These are phyloP conservation scores for Agapornis canus DNA, from an alignment of 2,797 vertebrate genomes.

Conservation along the genomic window DNA sequence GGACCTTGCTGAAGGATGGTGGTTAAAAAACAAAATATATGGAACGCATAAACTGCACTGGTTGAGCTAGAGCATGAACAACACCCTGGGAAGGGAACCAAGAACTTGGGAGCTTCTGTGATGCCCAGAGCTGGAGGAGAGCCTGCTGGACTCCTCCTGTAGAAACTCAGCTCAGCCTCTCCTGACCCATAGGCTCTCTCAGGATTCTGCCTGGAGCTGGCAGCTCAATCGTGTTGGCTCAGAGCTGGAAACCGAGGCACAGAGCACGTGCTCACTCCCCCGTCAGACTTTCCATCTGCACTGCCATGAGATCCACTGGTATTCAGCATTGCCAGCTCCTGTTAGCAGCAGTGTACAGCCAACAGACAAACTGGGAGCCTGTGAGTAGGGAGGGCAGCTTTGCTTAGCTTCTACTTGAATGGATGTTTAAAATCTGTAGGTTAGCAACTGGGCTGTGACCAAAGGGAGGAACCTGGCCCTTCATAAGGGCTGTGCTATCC, in stretches of 20 bases:
- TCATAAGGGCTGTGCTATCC: rapidly evolving
- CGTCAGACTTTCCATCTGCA: background rate
- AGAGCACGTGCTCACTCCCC: background rate
- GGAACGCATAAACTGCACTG: background rate
- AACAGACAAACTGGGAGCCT: background rate
- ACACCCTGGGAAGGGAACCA: background rate
- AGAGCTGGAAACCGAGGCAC: conserved; percentile 28
- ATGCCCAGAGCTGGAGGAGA: background rate
- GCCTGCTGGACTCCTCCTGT: background rate
- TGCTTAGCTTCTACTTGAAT: background rate
- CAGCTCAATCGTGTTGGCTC: background rate
- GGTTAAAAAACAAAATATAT: background rate
- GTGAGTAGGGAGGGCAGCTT: background rate
- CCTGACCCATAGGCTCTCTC: conserved; percentile 67
- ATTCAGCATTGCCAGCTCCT: background rate
- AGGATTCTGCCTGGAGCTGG: conserved; percentile 69
- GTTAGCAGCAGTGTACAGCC: background rate
- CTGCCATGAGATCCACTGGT: background rate
- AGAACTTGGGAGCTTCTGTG: background rate
- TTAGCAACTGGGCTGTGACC: background rate
- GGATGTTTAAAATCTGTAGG: background rate
- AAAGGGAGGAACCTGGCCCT: background rate
- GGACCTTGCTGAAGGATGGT: rapidly evolving
- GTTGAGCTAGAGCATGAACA: background rate
- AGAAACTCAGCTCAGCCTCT: conserved; percentile 68